Conservation (phyloP, 2,888 invertebrate genomes). For the Cerastis rubricosa region DNA sequence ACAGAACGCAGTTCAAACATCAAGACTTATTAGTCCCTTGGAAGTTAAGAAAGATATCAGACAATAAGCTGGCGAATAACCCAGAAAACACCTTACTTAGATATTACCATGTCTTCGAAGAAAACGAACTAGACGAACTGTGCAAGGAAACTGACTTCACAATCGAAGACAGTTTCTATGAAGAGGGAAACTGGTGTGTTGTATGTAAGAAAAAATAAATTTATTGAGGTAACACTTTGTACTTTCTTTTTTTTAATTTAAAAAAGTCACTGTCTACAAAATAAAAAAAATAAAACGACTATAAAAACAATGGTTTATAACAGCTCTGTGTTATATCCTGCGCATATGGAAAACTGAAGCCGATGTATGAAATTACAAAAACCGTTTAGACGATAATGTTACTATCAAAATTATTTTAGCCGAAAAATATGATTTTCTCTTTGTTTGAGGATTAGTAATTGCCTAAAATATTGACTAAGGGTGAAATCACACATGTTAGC, state of each 20-base stretch:
- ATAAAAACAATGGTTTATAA: constrained; percentile 70
- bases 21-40: constrained; percentile 99
- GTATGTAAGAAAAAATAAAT: constrained; percentile 92
- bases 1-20: constrained; percentile 97
- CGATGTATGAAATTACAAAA: constrained; percentile 40
- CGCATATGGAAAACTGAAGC: constrained; percentile 60
- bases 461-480: constrained; percentile 12
- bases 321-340: constrained; percentile 62
- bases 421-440: constrained; percentile 8
- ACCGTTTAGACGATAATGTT: constrained; percentile 14
- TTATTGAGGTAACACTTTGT: constrained; percentile 75
- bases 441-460: neutral
- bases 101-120: constrained; percentile 98
- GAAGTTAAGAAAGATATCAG: constrained; percentile 91
- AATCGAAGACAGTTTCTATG: constrained; percentile 95
- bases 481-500: neutral
- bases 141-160: constrained; percentile 90
- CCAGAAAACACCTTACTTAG: constrained; percentile 92
- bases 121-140: constrained; percentile 94
- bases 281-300: constrained; percentile 74
- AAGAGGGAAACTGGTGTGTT: constrained; percentile 99
- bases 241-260: constrained; percentile 76
- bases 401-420: constrained; percentile 41
- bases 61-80: constrained; percentile 77
- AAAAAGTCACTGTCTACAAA: constrained; percentile 78